These are phyloP conservation scores for Botrylloides violaceus DNA, from an alignment of 23 tunicate genomes.

Conservation along the genomic window DNA sequence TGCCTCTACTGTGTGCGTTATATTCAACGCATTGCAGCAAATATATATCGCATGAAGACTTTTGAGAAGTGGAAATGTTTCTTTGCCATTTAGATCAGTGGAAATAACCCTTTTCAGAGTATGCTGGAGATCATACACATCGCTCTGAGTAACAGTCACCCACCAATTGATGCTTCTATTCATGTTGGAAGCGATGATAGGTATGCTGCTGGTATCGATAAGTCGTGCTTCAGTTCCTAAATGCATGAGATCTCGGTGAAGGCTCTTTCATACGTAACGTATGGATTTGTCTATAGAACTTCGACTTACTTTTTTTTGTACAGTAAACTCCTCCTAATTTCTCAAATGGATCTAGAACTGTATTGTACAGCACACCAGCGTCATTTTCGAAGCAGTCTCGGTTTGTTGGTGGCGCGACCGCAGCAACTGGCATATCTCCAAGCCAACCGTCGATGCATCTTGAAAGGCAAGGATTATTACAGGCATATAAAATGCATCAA, in stretches of 20 bases:
- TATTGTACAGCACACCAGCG: slow-evolving; percentile 40
- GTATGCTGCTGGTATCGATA: neutral
- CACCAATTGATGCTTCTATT: slow-evolving; percentile 63
- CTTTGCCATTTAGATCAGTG: neutral
- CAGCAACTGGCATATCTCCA: slow-evolving; percentile 46
- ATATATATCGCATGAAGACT: slow-evolving; percentile 42
- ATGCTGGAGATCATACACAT: slow-evolving; percentile 31
- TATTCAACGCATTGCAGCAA: slow-evolving; percentile 54
- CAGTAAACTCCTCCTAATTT: slow-evolving; percentile 47
- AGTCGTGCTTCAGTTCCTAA: neutral
- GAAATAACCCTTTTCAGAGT: slow-evolving; percentile 1
- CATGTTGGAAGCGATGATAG: neutral
- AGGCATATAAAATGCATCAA: no score
- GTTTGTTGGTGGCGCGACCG: slow-evolving; percentile 39
- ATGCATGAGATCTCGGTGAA: neutral
- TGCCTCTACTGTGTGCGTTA: slow-evolving; percentile 1
- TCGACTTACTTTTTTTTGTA: slow-evolving; percentile 25
- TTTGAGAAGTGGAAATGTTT: slow-evolving; percentile 21
- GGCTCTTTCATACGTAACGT: neutral
- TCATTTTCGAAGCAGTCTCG: slow-evolving; percentile 29
- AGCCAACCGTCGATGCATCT: slow-evolving; percentile 70
- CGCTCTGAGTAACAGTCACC: slow-evolving; percentile 44
- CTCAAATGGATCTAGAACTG: neutral
- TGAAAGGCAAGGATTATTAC: neutral
- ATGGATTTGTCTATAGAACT: neutral